Evolutionary conservation across 1,140 invertebrate species (phyloP).

Genomic region (Drosophila hydei): DNA sequence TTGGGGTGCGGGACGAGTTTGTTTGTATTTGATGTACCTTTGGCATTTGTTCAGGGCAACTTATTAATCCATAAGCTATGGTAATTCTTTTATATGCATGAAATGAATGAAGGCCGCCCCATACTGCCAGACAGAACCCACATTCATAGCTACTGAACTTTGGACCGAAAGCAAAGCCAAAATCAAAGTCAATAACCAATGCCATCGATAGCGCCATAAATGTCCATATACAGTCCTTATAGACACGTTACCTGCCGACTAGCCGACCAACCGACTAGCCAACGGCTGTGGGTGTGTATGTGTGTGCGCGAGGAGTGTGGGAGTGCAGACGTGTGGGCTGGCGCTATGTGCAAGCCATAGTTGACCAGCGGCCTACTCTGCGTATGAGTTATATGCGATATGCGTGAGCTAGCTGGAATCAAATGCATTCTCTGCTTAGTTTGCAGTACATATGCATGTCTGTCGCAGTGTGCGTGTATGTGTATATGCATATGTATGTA

Average conservation of each 20-base stretch:
- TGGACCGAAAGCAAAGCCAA: slow-evolving; percentile 45
- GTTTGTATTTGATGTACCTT: slow-evolving; percentile 46
- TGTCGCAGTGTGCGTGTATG: slow-evolving; percentile 29
- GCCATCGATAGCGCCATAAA: slow-evolving; percentile 76
- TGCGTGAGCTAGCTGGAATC: slow-evolving; percentile 57
- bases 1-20: not conserved
- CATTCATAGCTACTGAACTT: slow-evolving; percentile 16
- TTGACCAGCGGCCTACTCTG: slow-evolving; percentile 40
- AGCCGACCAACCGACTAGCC: not conserved
- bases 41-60: slow-evolving; percentile 62
- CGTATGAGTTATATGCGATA: slow-evolving; percentile 70
- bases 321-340: not conserved
- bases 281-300: not conserved
- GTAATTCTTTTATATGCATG: slow-evolving; percentile 55
- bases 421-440: slow-evolving; percentile 67
- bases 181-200: slow-evolving; percentile 80
- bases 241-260: not conserved
- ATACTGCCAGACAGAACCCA: slow-evolving; percentile 1
- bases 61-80: slow-evolving; percentile 75
- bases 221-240: slow-evolving; percentile 38
- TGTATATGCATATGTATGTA: slow-evolving; percentile 2
- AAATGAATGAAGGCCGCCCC: slow-evolving; percentile 21
- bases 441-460: slow-evolving; percentile 21
- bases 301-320: slow-evolving; percentile 15
- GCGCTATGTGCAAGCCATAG: slow-evolving; percentile 53